Base-by-base conservation (phyloP, 2,113 vertebrate genomes). In the Coracopsis vasa region DNA sequence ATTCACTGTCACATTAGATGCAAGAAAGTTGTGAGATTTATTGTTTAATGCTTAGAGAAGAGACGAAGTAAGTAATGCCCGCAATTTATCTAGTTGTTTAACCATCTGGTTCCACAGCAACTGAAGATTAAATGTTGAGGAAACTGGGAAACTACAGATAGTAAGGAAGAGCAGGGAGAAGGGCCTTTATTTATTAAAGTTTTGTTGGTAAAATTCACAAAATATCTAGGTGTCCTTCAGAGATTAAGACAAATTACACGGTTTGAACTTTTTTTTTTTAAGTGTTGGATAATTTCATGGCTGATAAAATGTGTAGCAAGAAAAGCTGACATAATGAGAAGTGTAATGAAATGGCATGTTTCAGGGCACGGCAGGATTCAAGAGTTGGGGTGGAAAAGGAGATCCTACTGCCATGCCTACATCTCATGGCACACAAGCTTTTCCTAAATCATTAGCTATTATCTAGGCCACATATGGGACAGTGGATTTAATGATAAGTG, bases 21-120 rank as follows among this genome's bases (percentile, higher is more conserved):
- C 39, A 41, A 47, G 91, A 61, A 85, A 93, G 91, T 95, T 90
- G 65, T 93, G 92, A 93, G 92, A 88, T 97, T 93, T 89, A 95
- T 96, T 96, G 90, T 97, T 92, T 71, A 45, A 95, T n/a, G 70
- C 88, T 96, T 86, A 80, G 31, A 91, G 94, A 96, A 91, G 91
- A 95, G 92, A 87, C 95, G 83, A 86, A 96, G 69, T 95, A 97
- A 97, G 95, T 94, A 96, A 81, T 45, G 77, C 51, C 58, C 4
- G 1, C 29, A 3, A 95, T 94, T 97, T 96, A 97, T 98, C 96
- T 96, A 95, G 98, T 98, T 98, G 98, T 98, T 98, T 97, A 92
- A 96, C 97, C 98, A 98, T 98, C 98, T 98, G 98, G 96, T 97
- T 97, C 96, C 92, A 70, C 91, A 69, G 91, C 39, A 61, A 96